Evolutionary conservation across 2,888 invertebrate species (phyloP).

Genomic region (Lasioglossum leucozonium): DNA sequence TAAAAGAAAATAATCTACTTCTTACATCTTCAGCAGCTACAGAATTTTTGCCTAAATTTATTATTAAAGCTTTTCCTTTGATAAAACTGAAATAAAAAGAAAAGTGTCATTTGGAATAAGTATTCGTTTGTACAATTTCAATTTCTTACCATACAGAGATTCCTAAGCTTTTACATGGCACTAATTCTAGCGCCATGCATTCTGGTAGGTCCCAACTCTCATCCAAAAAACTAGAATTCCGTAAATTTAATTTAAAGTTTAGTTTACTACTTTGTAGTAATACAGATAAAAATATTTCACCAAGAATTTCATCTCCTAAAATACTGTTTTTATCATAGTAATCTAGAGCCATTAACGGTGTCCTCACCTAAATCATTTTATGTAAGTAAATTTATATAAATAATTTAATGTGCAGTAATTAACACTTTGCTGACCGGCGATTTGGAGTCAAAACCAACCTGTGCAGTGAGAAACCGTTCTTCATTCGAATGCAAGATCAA

Average conservation of each 20-base stretch:
- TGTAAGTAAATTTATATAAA: too few relatives aligned
- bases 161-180: constrained; percentile 88
- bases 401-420: not conserved
- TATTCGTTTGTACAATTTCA: not conserved
- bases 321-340: constrained; percentile 84
- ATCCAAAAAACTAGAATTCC: constrained; percentile 88
- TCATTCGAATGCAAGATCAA: not conserved
- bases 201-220: constrained; percentile 87
- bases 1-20: constrained; percentile 43
- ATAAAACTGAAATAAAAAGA: constrained; percentile 85
- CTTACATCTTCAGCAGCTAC: constrained; percentile 89
- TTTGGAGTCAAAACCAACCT: too few relatives aligned
- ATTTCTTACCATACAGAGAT: constrained; percentile 86
- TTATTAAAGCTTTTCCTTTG: constrained; percentile 87
- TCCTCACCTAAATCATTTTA: constrained; percentile 72
- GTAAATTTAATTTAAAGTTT: constrained; percentile 85
- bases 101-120: constrained; percentile 8
- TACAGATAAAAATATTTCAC: constrained; percentile 87
- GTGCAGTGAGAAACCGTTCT: not conserved
- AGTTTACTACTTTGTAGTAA: constrained; percentile 86
- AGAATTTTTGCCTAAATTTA: constrained; percentile 86
- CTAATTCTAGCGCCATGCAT: constrained; percentile 86
- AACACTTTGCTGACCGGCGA: not conserved
- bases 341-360: constrained; percentile 75
- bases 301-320: constrained; percentile 88